phyloP scores from a whole-genome alignment of 2,888 invertebrate species.

The Melanostoma mellinum region DNA sequence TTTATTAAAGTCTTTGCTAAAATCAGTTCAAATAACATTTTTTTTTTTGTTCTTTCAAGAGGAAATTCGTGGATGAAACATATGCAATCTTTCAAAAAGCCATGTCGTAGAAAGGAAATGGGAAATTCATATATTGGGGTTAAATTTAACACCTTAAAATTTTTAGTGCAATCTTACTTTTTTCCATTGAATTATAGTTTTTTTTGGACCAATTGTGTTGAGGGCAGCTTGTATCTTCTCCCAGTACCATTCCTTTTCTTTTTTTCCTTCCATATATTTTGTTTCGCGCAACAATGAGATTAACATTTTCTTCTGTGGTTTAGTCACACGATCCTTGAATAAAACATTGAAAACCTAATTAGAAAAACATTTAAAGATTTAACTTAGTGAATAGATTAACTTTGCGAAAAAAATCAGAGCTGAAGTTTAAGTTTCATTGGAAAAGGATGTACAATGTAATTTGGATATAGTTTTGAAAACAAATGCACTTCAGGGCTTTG shows the following conservation, averaged over 20 bases:
- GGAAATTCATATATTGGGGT: too few species aligned
- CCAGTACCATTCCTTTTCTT: conserved; percentile 81
- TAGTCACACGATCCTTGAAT: conserved; percentile 81
- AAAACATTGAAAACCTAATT: conserved; percentile 77
- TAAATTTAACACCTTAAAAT: not conserved
- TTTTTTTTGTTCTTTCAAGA: too few species aligned
- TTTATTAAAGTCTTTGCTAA: too few species aligned
- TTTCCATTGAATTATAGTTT: conserved; percentile 81
- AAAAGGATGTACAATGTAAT: conserved; percentile 20
- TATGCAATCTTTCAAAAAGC: too few species aligned
- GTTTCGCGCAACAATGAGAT: conserved; percentile 80
- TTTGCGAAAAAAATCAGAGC: conserved; percentile 63
- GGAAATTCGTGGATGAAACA: too few species aligned
- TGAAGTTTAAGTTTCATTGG: conserved; percentile 49
- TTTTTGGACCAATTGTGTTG: conserved; percentile 80
- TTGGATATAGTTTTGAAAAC: not conserved
- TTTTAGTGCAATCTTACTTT: conserved; percentile 75
- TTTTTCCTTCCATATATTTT: conserved; percentile 81
- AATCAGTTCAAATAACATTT: too few species aligned
- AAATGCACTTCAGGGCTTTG: conserved; percentile 30
- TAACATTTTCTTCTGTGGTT: conserved; percentile 81
- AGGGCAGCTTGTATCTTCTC: conserved; percentile 81
- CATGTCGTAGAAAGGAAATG: too few species aligned
- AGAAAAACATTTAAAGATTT: conserved; percentile 66
- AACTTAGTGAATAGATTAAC: conserved; percentile 67